A percentile compares a stretch with the other conserved stretches of the same genome.
Conservation (phyloP, 2,113 vertebrate species). For the Haplochromis burtoni region DNA sequence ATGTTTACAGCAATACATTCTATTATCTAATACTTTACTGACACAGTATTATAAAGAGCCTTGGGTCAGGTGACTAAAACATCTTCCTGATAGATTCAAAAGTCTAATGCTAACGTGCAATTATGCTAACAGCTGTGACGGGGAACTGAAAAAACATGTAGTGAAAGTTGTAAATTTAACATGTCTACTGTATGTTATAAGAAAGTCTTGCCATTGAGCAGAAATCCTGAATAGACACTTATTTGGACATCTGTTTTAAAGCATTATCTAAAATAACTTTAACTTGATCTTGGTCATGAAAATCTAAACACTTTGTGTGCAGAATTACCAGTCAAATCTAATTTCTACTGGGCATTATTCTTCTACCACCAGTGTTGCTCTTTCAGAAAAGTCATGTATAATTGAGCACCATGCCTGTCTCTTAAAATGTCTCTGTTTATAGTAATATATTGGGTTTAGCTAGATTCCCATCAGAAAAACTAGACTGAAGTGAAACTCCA, state of each 20-base stretch:
- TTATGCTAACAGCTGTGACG: not conserved
- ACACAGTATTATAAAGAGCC: not conserved
- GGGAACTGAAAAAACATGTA: not conserved
- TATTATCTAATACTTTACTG: not conserved
- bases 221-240: not conserved
- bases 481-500: rapidly evolving
- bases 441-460: not conserved
- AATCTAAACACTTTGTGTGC: not conserved
- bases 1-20: not conserved
- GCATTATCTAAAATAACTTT: not conserved
- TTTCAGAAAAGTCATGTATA: rapidly evolving
- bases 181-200: not conserved
- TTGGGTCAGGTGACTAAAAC: rapidly evolving
- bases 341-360: not conserved
- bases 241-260: rapidly evolving
- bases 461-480: not conserved
- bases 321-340: not conserved
- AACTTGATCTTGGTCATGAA: not conserved
- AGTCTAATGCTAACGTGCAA: rapidly evolving
- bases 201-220: not conserved
- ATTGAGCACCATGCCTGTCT: not conserved
- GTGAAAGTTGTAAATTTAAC: not conserved
- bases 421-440: not conserved
- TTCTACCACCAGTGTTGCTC: not conserved
- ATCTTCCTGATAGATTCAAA: not conserved